These are phyloP conservation scores for Ailuropoda melanoleuca DNA, from an alignment of 2,113 vertebrate species.

Conservation along the genomic window DNA sequence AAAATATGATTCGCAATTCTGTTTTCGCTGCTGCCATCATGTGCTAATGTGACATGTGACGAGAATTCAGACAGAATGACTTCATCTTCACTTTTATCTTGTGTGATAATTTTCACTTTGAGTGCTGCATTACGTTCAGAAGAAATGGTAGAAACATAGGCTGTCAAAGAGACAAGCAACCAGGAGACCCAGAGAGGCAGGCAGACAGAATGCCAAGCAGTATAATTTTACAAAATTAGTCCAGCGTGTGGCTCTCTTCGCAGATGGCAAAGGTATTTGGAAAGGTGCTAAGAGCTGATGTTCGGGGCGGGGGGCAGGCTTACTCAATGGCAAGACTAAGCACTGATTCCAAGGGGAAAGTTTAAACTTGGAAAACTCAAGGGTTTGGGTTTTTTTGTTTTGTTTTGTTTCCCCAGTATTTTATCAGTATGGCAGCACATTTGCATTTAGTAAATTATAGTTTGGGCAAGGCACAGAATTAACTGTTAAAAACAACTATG, in stretches of 20 bases:
- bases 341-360: not conserved
- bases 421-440: not conserved
- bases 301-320: not conserved
- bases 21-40: not conserved
- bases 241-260: not conserved
- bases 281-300: not conserved
- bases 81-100: conserved; percentile 49
- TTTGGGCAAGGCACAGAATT: conserved; percentile 14
- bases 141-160: conserved; percentile 17
- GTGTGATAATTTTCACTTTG: conserved; percentile 37
- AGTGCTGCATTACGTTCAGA: not conserved
- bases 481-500: not conserved
- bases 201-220: not conserved
- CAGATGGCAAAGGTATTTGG: not conserved
- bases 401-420: not conserved
- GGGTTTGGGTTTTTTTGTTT: not conserved
- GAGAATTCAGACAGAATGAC: conserved; percentile 28
- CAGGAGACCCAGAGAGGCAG: not conserved
- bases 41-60: conserved; percentile 17
- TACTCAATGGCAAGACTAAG: not conserved
- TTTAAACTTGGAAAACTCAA: not conserved
- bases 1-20: conserved; percentile 49
- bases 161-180: conserved; percentile 43
- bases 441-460: not conserved
- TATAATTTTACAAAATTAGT: not conserved